Base-by-base conservation (phyloP, 2,888 invertebrate species). In the Tinea pellionella region DNA sequence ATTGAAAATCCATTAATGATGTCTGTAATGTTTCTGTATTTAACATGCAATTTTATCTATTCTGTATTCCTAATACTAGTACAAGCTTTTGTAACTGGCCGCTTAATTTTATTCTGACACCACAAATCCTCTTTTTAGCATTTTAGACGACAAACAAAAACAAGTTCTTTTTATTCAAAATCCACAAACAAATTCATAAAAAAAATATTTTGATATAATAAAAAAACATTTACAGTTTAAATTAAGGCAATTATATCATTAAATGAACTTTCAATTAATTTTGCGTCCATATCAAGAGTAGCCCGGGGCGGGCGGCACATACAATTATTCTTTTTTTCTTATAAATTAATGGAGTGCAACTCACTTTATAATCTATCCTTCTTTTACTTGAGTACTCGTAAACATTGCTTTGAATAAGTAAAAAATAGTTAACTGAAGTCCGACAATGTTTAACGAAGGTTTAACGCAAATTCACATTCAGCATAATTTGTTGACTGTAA, bases 191-290 rank as follows among this genome's bases (percentile, higher is more conserved):
- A n/a, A 37, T n/a, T 37, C n/a, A n/a, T n/a, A n/a, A n/a, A n/a
- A n/a, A n/a, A n/a, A n/a, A n/a, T n/a, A 37, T 37, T 37, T 37
- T 47, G 6, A 15, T 16, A 37, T 2, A 16, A 47, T 3, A 6
- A 24, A 53, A 24, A 53, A 19, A 53, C 51, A 51, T 51, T 51
- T 53, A 24, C 57, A 29, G 57, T 32, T 3, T 32, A 57, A 57
- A 32, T 32, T 57, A 32, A 32, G 32, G 57, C 57, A 57, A 57
- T 57, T 57, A 57, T 57, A 13, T 57, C 30, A 57, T 57, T 57
- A 57, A 57, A 57, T 32, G 32, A 15, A 32, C 57, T 32, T 30
- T 57, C 57, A 57, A 57, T 57, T 57, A 57, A 57, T 57, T 57
- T 57, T 32, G 24, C 6, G 30, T 57, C 57, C 57, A 57, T 57